A percentile compares a stretch with the other conserved stretches of the same genome.
phyloP scores from a whole-genome alignment of 2,797 vertebrate species.

The Carcharodon carcharias region DNA sequence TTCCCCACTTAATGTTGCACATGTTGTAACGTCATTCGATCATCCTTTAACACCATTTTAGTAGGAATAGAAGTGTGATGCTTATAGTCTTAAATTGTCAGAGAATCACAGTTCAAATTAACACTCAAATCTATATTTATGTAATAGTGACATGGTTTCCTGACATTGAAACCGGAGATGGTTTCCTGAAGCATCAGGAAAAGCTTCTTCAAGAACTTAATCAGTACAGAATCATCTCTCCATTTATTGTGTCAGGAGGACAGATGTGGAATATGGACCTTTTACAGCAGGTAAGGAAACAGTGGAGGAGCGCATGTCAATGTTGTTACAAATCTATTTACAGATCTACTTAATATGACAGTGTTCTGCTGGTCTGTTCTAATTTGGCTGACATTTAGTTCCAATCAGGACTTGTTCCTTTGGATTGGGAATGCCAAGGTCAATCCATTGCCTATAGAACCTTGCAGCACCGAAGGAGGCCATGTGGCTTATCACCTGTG shows the following conservation, averaged over 20 bases:
- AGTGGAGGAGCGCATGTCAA: not conserved
- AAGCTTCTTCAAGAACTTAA: not conserved
- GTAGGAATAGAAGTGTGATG: not conserved
- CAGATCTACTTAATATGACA: not conserved
- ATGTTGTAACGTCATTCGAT: not conserved
- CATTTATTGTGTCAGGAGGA: slow-evolving; percentile 18
- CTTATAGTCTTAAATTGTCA: not conserved
- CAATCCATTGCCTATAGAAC: not conserved
- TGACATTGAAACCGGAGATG: not conserved
- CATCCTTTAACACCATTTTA: not conserved
- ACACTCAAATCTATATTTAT: not conserved
- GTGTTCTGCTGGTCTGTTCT: not conserved
- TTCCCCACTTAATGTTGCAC: not conserved
- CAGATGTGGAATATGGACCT: slow-evolving; percentile 15
- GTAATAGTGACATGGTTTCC: not conserved
- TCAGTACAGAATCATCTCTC: not conserved
- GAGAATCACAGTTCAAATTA: not conserved
- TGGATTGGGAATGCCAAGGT: not conserved
- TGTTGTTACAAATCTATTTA: not conserved
- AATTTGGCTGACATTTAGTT: not conserved
- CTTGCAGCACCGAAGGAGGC: not conserved
- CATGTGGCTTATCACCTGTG: not conserved
- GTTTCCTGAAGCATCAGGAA: not conserved
- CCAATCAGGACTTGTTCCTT: not conserved
- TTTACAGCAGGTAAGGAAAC: not conserved